These are phyloP conservation scores for Scelioninae gen. 1 DNA, from an alignment of 2,888 invertebrate genomes.

Conservation along the genomic window DNA sequence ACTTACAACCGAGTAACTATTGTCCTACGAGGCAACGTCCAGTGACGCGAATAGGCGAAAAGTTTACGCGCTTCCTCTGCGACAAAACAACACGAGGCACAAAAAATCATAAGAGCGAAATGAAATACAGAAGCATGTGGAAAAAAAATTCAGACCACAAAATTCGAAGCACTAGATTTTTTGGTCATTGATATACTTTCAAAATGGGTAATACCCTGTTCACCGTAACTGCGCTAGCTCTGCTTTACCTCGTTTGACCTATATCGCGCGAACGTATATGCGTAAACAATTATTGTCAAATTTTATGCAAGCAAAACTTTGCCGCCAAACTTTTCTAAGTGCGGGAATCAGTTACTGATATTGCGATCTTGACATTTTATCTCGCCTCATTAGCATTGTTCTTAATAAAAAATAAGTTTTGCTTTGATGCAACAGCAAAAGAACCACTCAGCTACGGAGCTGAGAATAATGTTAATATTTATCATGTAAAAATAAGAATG, in stretches of 20 bases:
- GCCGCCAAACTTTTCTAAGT: constrained; percentile 74
- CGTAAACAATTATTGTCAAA: constrained; percentile 2
- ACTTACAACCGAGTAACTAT: constrained; percentile 78
- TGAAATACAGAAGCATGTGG: constrained; percentile 13
- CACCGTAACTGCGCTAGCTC: not conserved
- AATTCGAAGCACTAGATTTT: not conserved
- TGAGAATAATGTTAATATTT: too few species aligned
- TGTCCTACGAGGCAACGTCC: constrained; percentile 73
- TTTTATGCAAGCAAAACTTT: constrained; percentile 71
- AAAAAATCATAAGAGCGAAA: constrained; percentile 4
- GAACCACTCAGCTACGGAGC: too few species aligned
- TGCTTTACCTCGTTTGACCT: constrained; percentile 36
- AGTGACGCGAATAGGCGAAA: constrained; percentile 51
- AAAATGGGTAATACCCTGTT: too few species aligned
- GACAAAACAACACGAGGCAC: constrained; percentile 24
- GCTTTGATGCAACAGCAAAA: too few species aligned
- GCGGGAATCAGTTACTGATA: constrained; percentile 79
- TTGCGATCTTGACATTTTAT: not conserved
- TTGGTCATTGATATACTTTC: not conserved
- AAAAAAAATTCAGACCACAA: constrained; percentile 1
- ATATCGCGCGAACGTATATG: constrained; percentile 24
- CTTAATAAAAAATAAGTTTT: too few species aligned
- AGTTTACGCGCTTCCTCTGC: constrained; percentile 37
- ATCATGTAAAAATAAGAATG: too few species aligned
- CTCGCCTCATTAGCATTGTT: not conserved